These are phyloP conservation scores for Agrotis clavis DNA, from an alignment of 2,888 invertebrate species.

Conservation along the genomic window DNA sequence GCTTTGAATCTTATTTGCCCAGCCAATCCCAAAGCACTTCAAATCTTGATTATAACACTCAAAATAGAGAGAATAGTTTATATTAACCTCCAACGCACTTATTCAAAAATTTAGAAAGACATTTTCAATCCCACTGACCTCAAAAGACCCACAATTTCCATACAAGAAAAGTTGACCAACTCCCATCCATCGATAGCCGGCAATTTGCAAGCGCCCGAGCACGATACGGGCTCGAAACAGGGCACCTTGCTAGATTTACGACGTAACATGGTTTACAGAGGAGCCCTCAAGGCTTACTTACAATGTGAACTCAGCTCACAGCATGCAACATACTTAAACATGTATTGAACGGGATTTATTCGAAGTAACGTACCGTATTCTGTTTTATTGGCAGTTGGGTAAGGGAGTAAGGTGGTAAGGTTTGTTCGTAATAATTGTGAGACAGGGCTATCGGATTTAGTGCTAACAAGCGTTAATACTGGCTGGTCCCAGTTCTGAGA, in stretches of 20 bases:
- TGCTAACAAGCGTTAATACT: slow-evolving; percentile 18
- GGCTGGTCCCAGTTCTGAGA: slow-evolving; percentile 7
- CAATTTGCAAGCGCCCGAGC: slow-evolving; percentile 59
- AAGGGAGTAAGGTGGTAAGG: slow-evolving; percentile 1
- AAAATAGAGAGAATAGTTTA: background rate
- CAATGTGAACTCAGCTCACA: slow-evolving; percentile 63
- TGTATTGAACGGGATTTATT: slow-evolving; percentile 64
- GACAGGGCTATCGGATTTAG: slow-evolving; percentile 15
- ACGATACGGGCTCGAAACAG: slow-evolving; percentile 44
- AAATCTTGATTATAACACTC: background rate
- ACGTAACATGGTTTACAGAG: slow-evolving; percentile 56
- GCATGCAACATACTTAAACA: slow-evolving; percentile 62
- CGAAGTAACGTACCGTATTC: slow-evolving; percentile 42
- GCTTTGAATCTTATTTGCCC: too few species aligned
- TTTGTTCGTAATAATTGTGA: slow-evolving; percentile 39
- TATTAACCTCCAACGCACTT: too few species aligned
- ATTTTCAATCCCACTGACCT: slow-evolving; percentile 8
- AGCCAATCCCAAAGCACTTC: too few species aligned
- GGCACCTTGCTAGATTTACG: slow-evolving; percentile 65
- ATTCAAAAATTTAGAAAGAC: too few species aligned
- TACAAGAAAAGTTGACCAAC: slow-evolving; percentile 56
- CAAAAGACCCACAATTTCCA: slow-evolving; percentile 23
- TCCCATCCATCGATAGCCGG: slow-evolving; percentile 53
- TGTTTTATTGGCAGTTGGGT: slow-evolving; percentile 37
- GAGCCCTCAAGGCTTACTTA: slow-evolving; percentile 65